Percentiles rank a stretch among this genome's conserved stretches.
Evolutionary conservation across 2,113 vertebrate species (phyloP).

Genomic region (Ahaetulla prasina): DNA sequence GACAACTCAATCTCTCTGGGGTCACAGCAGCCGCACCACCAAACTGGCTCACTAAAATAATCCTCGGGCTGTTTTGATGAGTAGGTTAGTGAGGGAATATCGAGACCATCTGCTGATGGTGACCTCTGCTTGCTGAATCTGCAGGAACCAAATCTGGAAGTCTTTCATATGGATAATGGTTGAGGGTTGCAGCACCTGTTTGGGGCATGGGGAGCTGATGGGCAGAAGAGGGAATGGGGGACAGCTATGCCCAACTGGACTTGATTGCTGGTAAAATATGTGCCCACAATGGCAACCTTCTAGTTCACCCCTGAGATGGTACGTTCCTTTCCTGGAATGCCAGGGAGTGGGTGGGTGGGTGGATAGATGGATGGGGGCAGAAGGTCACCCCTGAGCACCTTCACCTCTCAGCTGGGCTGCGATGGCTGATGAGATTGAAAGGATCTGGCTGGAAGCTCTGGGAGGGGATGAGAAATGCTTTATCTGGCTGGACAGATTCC

Average conservation of each 20-base stretch:
- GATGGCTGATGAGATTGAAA: conserved; percentile 71
- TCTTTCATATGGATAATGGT: background rate
- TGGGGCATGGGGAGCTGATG: background rate
- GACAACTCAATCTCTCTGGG: background rate
- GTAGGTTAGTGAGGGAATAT: background rate
- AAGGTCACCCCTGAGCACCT: conserved; percentile 48
- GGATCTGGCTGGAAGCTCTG: conserved; percentile 37
- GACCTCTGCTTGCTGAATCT: background rate
- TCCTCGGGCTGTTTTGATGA: background rate
- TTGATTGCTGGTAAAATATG: background rate
- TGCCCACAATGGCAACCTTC: background rate
- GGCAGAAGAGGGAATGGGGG: accelerated
- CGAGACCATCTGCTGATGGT: background rate
- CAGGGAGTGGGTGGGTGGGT: background rate
- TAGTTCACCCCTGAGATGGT: background rate
- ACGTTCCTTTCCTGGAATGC: background rate
- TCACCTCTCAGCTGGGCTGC: conserved; percentile 52
- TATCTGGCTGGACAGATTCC: conserved; percentile 68
- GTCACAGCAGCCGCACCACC: background rate
- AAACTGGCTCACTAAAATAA: background rate
- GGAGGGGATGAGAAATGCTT: conserved; percentile 55
- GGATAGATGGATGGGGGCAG: background rate
- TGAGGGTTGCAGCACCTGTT: background rate
- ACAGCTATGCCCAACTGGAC: background rate
- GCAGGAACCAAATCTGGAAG: background rate